phyloP scores from a whole-genome alignment of 1,140 invertebrate genomes.

The Psix sp. region DNA sequence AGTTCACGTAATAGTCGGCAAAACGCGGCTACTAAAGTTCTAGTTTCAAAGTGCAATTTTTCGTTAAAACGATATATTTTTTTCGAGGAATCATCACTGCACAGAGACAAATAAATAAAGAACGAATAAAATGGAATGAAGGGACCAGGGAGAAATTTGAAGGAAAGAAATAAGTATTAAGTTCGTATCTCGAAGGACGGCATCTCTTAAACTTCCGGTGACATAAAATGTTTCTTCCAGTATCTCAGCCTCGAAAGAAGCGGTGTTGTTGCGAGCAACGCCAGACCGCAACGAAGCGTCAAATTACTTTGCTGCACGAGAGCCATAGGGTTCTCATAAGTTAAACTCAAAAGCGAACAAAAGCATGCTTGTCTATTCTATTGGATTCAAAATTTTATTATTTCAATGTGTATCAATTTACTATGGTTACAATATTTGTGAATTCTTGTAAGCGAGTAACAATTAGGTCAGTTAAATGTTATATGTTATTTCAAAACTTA shows the following conservation, averaged over 20 bases:
- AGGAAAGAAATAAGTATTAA: conserved; percentile 41
- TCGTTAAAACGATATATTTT: conserved; percentile 43
- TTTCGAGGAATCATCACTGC: conserved; percentile 46
- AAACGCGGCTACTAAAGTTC: conserved; percentile 12
- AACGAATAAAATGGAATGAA: background rate
- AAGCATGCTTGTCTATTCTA: too few species aligned
- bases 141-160: conserved; percentile 5
- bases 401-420: too few species aligned
- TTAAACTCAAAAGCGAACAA: too few species aligned
- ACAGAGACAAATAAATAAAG: conserved; percentile 30
- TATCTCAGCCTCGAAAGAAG: conserved; percentile 10
- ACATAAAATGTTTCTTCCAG: conserved; percentile 35
- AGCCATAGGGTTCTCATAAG: too few species aligned
- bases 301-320: conserved; percentile 29
- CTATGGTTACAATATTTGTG: too few species aligned
- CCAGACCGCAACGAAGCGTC: conserved; percentile 36
- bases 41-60: conserved; percentile 40
- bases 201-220: conserved; percentile 48
- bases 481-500: too few species aligned
- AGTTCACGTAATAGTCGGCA: conserved; percentile 16
- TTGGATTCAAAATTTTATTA: too few species aligned
- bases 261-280: conserved; percentile 4
- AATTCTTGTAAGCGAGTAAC: too few species aligned
- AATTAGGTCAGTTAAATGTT: too few species aligned
- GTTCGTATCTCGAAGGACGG: conserved; percentile 27